Percentiles rank a stretch among this genome's conserved stretches.
Evolutionary conservation across 2,797 vertebrate species (phyloP).

Genomic region (Schizopygopsis pylzovi): DNA sequence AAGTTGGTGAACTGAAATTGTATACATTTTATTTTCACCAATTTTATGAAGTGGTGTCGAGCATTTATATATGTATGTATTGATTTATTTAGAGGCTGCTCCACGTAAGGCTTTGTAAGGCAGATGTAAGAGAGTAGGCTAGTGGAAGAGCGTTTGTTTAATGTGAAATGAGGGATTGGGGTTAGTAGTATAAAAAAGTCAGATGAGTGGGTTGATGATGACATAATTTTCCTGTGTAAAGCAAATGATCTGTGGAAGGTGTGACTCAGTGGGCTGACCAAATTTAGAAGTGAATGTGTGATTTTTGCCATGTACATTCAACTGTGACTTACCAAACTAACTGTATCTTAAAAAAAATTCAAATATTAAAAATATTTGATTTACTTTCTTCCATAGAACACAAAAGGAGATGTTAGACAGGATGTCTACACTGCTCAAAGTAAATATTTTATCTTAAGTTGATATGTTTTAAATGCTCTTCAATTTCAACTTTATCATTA

Average conservation of each 20-base stretch:
- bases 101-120: background rate
- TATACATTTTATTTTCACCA: too few relatives aligned
- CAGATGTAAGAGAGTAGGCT: background rate
- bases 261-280: background rate
- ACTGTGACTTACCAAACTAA: background rate
- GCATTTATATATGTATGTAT: background rate
- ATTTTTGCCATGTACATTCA: background rate
- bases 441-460: background rate
- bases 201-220: background rate
- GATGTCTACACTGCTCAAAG: background rate
- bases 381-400: background rate
- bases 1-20: too few relatives aligned
- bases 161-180: background rate
- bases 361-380: background rate
- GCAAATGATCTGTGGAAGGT: conserved; percentile 1
- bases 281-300: background rate
- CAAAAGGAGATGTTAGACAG: background rate
- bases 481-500: background rate
- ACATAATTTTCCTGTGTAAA: conserved; percentile 11
- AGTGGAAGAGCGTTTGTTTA: background rate
- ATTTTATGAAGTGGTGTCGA: background rate
- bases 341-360: background rate
- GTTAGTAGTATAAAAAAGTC: background rate
- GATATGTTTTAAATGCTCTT: background rate
- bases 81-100: background rate